Conservation (phyloP, 2,797 vertebrate species). For the Dipus sagitta region DNA sequence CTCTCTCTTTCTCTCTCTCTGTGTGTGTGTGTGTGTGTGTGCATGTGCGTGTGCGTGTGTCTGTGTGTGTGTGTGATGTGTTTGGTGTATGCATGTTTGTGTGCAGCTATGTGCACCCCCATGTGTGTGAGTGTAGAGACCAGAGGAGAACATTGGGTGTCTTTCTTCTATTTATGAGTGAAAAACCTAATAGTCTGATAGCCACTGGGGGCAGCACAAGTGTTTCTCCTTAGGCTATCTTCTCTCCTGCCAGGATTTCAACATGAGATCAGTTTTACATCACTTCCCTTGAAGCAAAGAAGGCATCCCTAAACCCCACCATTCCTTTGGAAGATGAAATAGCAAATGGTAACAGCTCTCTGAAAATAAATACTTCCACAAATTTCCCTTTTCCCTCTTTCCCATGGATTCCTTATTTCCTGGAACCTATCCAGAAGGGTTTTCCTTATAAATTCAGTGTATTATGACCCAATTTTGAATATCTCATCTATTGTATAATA, state of each 20-base stretch:
- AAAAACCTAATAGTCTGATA: no score
- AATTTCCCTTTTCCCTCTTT: background rate
- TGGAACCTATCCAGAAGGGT: background rate
- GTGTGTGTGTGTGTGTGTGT: no score
- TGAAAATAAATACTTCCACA: constrained; percentile 42
- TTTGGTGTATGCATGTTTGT: no score
- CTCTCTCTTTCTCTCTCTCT: no score
- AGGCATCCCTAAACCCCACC: background rate
- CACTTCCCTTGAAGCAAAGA: background rate
- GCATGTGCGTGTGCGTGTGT: no score
- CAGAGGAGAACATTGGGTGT: no score
- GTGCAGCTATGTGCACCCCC: no score
- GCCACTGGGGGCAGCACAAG: no score
- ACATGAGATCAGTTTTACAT: background rate
- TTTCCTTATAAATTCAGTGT: constrained; percentile 51
- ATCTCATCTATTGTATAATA: constrained; percentile 16
- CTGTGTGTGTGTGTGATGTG: no score
- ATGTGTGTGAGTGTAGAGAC: no score
- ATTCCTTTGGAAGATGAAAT: background rate
- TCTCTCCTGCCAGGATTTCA: background rate
- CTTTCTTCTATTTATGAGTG: no score
- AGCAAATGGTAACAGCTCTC: constrained; percentile 20
- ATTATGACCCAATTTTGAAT: constrained; percentile 41
- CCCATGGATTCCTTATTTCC: constrained; percentile 23
- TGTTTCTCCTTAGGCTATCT: background rate